Conservation (phyloP, 2,888 invertebrate species). For the Chymomyza procnemis region DNA sequence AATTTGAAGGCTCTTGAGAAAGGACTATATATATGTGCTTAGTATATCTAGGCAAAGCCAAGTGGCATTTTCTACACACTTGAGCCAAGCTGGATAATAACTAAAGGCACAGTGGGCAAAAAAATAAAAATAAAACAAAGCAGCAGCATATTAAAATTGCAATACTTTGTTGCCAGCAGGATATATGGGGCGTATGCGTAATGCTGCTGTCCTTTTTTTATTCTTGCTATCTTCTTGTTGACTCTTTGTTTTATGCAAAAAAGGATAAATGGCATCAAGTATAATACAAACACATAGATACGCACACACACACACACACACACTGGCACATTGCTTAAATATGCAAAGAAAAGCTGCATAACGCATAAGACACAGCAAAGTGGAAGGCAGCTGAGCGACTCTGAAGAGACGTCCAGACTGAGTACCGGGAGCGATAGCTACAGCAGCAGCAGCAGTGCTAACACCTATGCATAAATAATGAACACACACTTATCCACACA, state of each 20-base stretch:
- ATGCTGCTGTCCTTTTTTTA: conserved; percentile 8
- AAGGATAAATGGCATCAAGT: conserved; percentile 58
- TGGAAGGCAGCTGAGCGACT: conserved; percentile 1
- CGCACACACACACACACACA: neutral
- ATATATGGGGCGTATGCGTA: neutral
- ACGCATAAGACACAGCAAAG: conserved; percentile 29
- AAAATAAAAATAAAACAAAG: conserved; percentile 38
- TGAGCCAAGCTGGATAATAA: conserved; percentile 1
- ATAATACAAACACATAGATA: conserved; percentile 12
- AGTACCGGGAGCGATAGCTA: conserved; percentile 26
- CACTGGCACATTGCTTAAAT: conserved; percentile 28
- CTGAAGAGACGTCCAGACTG: conserved; percentile 21
- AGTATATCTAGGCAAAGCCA: neutral
- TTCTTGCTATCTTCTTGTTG: conserved; percentile 37
- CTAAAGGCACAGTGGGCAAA: neutral
- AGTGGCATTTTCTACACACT: conserved; percentile 2
- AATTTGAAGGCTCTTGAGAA: neutral
- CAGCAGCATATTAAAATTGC: conserved; percentile 55
- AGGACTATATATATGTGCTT: neutral
- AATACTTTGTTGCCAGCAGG: conserved; percentile 32
- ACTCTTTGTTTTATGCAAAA: conserved; percentile 61
- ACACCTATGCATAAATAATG: conserved; percentile 73
- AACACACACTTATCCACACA: conserved; percentile 32
- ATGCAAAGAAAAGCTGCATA: conserved; percentile 59
- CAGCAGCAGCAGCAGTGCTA: conserved; percentile 42